Evolutionary conservation across 1,140 invertebrate species (phyloP).

Genomic region (Eciton burchellii): DNA sequence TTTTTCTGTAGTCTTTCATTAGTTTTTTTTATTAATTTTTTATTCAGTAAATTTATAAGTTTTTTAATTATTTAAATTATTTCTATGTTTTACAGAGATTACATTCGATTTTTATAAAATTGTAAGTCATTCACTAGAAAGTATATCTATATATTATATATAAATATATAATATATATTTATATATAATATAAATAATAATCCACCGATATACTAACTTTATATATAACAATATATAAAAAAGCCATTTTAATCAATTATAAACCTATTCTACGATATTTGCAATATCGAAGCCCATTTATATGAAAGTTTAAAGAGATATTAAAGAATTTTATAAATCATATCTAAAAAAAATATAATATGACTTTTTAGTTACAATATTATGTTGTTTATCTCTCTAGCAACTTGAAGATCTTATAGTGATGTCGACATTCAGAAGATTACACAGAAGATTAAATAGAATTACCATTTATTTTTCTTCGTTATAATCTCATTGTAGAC

Average conservation of each 20-base stretch:
- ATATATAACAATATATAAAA: too few relatives aligned
- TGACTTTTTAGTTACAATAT: background rate
- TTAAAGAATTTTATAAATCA: conserved; percentile 10
- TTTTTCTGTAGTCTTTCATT: conserved; percentile 1
- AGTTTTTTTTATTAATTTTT: too few relatives aligned
- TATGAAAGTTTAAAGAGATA: background rate
- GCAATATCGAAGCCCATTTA: background rate
- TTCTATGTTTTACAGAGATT: too few relatives aligned
- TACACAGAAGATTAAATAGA: conserved; percentile 6
- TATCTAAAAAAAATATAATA: background rate
- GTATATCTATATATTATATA: too few relatives aligned
- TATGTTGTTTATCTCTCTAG: conserved; percentile 22
- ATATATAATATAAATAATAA: too few relatives aligned
- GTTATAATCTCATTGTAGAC: too few relatives aligned
- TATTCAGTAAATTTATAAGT: background rate
- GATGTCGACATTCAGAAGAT: background rate
- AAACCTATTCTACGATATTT: background rate
- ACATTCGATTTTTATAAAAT: too few relatives aligned
- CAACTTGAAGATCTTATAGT: conserved; percentile 16
- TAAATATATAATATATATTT: too few relatives aligned
- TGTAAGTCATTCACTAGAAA: too few relatives aligned
- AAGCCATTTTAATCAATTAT: background rate
- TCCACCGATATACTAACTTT: too few relatives aligned
- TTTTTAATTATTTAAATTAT: too few relatives aligned
- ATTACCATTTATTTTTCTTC: background rate